phyloP scores from a whole-genome alignment of 2,888 invertebrate genomes.

The Hofmannophila pseudospretella region DNA sequence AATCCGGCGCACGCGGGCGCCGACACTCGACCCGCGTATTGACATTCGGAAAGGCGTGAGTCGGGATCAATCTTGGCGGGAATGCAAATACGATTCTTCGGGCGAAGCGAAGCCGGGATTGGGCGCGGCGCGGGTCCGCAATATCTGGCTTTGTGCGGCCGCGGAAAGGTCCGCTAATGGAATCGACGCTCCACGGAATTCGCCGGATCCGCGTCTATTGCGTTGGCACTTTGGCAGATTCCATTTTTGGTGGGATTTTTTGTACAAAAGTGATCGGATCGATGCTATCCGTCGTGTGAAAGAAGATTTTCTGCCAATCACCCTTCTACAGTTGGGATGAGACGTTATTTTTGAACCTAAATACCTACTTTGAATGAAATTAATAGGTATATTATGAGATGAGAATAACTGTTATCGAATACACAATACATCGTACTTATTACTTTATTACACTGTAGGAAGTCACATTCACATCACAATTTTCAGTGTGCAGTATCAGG shows the following conservation, averaged over 20 bases:
- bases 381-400: too few species aligned
- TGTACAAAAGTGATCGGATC: slow-evolving; percentile 8
- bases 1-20: slow-evolving; percentile 1
- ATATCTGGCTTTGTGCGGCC: slow-evolving; percentile 56
- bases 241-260: slow-evolving; percentile 12
- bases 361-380: too few species aligned
- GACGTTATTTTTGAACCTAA: too few species aligned
- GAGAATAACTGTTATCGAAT: too few species aligned
- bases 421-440: too few species aligned
- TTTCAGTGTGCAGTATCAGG: too few species aligned
- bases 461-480: too few species aligned
- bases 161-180: slow-evolving; percentile 63
- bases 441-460: too few species aligned
- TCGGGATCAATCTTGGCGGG: slow-evolving; percentile 54
- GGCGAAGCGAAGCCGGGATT: slow-evolving; percentile 50
- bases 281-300: slow-evolving; percentile 4
- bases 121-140: slow-evolving; percentile 37
- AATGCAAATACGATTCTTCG: slow-evolving; percentile 68
- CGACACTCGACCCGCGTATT: slow-evolving; percentile 30
- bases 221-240: slow-evolving; percentile 8
- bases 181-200: slow-evolving; percentile 38
- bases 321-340: too few species aligned
- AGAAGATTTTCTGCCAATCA: slow-evolving; percentile 3
- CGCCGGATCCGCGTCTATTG: slow-evolving; percentile 13
- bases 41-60: slow-evolving; percentile 44